Evolutionary conservation across 2,113 vertebrate genomes (phyloP), one percentile per base, ranked within the genome.

Genomic region (Cairina moschata): DNA sequence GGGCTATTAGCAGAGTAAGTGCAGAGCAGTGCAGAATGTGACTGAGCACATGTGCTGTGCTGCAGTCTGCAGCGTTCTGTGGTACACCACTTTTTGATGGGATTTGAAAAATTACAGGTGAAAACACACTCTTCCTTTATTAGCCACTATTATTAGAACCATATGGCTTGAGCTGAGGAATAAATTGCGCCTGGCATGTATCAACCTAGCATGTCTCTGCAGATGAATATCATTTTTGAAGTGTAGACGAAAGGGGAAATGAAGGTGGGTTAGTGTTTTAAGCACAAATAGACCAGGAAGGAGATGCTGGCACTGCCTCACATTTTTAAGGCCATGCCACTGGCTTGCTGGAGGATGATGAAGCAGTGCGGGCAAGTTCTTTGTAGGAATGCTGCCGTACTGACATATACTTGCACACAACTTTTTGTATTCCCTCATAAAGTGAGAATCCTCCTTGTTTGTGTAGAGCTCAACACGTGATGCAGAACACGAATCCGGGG

Each of bases 21-120:
- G 83, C 93, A 95, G 67, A 89, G 95, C 86, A 34, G 46, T 89
- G 92, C 92, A 91, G 86, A 94, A 87, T 92, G 77, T 92, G 90
- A 72, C 88, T 60, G 86, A 86, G 88, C 73, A 62, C 83, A 58
- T 86, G 83, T 81, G 62, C 88, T 86, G 20, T 90, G 74, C 90
- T 88, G 76, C 83, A 86, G 73, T 88, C 80, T 81, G 92, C 95
- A 78, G 58, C 73, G 54, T 67, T 93, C 76, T 66, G 34, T 87
- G 71, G 80, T 84, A 46, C 80, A 62, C 86, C 48, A 58, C 62
- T 85, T 95, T 93, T 82, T 89, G 59, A 94, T 96, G 74, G 81
- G 77, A 79, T 89, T 85, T 93, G 91, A 96, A 92, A 93, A 94
- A 95, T 93, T 92, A 67, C 74, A 87, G 83, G 86, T 93, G 84